Base-by-base conservation (phyloP, 2,888 invertebrate species). In the Drosophila leonis region DNA sequence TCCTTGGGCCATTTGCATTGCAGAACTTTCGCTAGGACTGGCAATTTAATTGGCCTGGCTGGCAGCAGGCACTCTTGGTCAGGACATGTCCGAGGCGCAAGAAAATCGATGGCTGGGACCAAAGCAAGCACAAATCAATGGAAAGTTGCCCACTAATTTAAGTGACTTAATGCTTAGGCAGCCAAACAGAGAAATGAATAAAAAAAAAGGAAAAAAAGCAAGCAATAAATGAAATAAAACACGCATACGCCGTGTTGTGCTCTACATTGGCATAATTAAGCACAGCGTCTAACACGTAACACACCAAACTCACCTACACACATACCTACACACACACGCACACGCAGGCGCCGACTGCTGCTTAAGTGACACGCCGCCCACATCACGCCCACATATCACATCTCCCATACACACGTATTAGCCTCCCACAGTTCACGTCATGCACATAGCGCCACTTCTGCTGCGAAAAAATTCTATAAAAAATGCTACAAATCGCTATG, bases 401-500 rank as follows among this genome's bases (percentile, higher is more conserved):
- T 57, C 70, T 62, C 65, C 46, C 67, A 62, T 48, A 57, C 13
- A 46, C 37, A 62, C 51, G 54, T 56, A 65, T 55, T 69, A 60
- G 60, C 63, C 64, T 56, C 35, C 56, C 61, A 86, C 80, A 72
- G 72, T 71, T 65, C 82, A 83, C 65, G 67, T 83, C 87, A 83
- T 82, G 64, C 66, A 78, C 56, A 75, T 83, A 87, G 87, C 88
- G 88, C 85, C 83, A 84, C 85, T 87, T 68, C 65, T 27, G 63
- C 56, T 65, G 65, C 62, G 57, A 72, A 61, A 3, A 55, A 55
- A 48, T 48, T 24, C 44, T 2, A 52, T 37, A 57, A 52, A 31
- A 29, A 55, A 27, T 41, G n/a, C 51, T 24, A 37, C 1, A n/a
- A 15, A 3, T 27, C 20, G 10, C 2, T 39, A 7, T 65, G 27